Conservation (phyloP, 2,888 invertebrate genomes). For the Stenodera caucasica region DNA sequence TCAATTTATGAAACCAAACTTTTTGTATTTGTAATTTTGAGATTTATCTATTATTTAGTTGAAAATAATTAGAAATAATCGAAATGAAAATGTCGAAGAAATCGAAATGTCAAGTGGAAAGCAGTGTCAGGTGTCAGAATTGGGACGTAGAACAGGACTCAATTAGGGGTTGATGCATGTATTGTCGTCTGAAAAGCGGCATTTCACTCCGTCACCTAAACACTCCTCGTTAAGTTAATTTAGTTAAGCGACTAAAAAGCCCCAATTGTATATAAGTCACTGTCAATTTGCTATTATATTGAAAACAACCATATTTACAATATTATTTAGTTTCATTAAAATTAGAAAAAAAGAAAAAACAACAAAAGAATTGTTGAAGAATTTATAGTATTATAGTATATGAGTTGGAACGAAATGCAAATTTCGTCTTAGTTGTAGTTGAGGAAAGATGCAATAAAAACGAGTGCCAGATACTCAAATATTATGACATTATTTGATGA, state of each 20-base stretch:
- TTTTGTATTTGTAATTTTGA: constrained; percentile 3
- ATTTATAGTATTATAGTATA: not conserved
- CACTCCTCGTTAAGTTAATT: constrained; percentile 44
- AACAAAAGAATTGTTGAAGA: not conserved
- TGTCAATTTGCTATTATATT: constrained; percentile 39
- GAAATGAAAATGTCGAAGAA: constrained; percentile 38
- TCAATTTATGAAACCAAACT: too few species aligned
- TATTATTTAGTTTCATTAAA: constrained; percentile 6
- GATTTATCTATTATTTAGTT: not conserved
- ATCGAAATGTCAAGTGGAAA: constrained; percentile 50
- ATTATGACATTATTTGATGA: constrained; percentile 11
- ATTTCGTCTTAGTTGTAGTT: constrained; percentile 3
- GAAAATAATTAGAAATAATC: constrained; percentile 15
- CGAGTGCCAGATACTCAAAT: constrained; percentile 8
- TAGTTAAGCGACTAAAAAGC: constrained; percentile 40
- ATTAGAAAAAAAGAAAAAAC: too few species aligned
- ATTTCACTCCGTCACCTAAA: constrained; percentile 52
- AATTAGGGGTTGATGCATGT: constrained; percentile 51
- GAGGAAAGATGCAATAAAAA: constrained; percentile 10
- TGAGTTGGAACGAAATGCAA: constrained; percentile 8
- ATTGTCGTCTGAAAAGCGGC: constrained; percentile 46
- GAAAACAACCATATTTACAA: constrained; percentile 32
- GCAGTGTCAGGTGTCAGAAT: constrained; percentile 51
- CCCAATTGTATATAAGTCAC: constrained; percentile 39
- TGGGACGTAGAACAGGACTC: constrained; percentile 46